These are phyloP conservation scores for Diogma glabrata DNA, from an alignment of 2,888 invertebrate genomes.

Conservation along the genomic window DNA sequence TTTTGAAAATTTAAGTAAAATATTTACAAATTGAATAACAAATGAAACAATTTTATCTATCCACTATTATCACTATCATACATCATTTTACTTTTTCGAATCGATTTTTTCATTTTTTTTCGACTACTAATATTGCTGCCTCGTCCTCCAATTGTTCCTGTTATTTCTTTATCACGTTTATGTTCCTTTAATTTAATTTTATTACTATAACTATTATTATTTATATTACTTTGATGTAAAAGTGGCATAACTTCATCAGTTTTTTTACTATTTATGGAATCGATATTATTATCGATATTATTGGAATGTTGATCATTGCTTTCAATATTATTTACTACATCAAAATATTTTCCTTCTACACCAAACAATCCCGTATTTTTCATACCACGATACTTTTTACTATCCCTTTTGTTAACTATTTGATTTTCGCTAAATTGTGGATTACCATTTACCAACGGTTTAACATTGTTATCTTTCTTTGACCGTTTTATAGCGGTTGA, in stretches of 20 bases:
- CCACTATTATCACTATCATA: too few relatives aligned
- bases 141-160: too few relatives aligned
- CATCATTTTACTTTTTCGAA: too few relatives aligned
- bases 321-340: background rate
- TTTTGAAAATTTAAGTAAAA: too few relatives aligned
- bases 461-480: constrained; percentile 9
- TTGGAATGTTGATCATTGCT: constrained; percentile 3
- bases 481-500: background rate
- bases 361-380: constrained; percentile 20
- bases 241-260: constrained; percentile 6
- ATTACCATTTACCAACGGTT: background rate
- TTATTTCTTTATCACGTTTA: too few relatives aligned
- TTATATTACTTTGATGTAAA: constrained; percentile 3
- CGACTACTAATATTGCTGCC: too few relatives aligned
- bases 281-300: background rate
- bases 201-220: too few relatives aligned
- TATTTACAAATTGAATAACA: too few relatives aligned
- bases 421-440: background rate
- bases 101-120: too few relatives aligned
- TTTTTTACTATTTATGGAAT: constrained; percentile 1
- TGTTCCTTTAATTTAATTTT: too few relatives aligned
- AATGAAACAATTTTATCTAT: too few relatives aligned
- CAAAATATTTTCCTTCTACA: constrained; percentile 18
- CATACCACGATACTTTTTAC: constrained; percentile 18
- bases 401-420: constrained; percentile 18